Conservation (phyloP, 2,113 vertebrate species). For the Rhagologus leucostigma region DNA sequence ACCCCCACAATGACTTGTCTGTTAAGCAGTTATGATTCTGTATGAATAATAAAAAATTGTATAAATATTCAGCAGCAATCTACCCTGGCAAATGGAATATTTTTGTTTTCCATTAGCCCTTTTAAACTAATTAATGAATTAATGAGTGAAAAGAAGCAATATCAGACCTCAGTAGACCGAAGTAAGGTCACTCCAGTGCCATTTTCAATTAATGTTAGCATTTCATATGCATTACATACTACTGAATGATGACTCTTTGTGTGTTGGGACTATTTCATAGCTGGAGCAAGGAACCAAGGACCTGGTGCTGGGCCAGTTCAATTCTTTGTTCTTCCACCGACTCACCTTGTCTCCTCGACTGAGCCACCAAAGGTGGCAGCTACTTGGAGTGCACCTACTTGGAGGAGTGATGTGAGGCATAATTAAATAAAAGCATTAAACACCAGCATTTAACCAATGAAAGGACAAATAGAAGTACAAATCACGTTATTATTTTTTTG, state of each 20-base stretch:
- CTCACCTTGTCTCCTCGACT: background rate
- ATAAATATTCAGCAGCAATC: slow-evolving; percentile 45
- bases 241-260: slow-evolving; percentile 33
- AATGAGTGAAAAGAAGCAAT: slow-evolving; percentile 52
- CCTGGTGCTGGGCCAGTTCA: background rate
- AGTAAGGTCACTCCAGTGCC: slow-evolving; percentile 28
- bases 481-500: slow-evolving; percentile 17
- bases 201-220: slow-evolving; percentile 57
- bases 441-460: background rate
- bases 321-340: background rate
- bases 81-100: slow-evolving; percentile 57
- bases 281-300: background rate
- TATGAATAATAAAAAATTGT: slow-evolving; percentile 58
- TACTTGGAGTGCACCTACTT: background rate
- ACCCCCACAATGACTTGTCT: background rate
- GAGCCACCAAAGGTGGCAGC: background rate
- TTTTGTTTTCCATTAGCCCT: slow-evolving; percentile 65
- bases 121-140: slow-evolving; percentile 68
- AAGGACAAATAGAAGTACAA: slow-evolving; percentile 24
- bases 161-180: slow-evolving; percentile 52
- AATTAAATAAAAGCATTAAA: slow-evolving; percentile 37
- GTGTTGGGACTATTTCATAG: background rate
- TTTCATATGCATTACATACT: slow-evolving; percentile 35
- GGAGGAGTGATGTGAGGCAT: background rate
- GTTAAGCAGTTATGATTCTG: background rate